Conservation (phyloP, 2,888 invertebrate species). For the Lasioglossum marginatum region DNA sequence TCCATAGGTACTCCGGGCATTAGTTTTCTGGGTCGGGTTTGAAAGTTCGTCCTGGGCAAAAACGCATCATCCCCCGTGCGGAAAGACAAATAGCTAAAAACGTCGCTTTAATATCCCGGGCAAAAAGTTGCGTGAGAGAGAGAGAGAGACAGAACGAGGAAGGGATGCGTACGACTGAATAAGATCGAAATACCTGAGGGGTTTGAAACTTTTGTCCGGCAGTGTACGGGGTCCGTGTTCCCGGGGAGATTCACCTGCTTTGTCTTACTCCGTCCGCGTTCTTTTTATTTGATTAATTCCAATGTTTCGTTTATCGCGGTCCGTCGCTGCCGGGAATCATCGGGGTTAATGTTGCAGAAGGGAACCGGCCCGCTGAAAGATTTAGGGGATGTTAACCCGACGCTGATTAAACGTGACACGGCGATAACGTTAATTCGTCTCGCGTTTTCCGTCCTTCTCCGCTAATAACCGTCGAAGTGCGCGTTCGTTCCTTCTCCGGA, state of each 20-base stretch:
- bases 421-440: neutral
- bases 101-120: neutral
- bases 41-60: neutral
- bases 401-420: conserved; percentile 2
- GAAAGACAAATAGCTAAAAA: neutral
- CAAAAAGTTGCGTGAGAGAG: neutral
- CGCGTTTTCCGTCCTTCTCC: neutral
- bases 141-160: neutral
- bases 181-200: neutral
- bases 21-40: neutral
- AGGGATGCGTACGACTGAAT: neutral
- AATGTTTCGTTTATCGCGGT: conserved; percentile 1
- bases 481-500: neutral
- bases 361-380: neutral
- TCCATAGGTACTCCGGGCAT: neutral
- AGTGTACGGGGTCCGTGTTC: neutral
- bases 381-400: conserved; percentile 4
- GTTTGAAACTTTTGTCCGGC: neutral
- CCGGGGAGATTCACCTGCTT: neutral
- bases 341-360: conserved; percentile 23
- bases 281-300: conserved; percentile 23
- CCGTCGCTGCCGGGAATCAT: neutral
- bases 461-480: neutral
- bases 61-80: neutral
- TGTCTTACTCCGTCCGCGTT: neutral